Evolutionary conservation across 2,797 vertebrate species (phyloP).

Genomic region (Pangasius sanitwongsei): DNA sequence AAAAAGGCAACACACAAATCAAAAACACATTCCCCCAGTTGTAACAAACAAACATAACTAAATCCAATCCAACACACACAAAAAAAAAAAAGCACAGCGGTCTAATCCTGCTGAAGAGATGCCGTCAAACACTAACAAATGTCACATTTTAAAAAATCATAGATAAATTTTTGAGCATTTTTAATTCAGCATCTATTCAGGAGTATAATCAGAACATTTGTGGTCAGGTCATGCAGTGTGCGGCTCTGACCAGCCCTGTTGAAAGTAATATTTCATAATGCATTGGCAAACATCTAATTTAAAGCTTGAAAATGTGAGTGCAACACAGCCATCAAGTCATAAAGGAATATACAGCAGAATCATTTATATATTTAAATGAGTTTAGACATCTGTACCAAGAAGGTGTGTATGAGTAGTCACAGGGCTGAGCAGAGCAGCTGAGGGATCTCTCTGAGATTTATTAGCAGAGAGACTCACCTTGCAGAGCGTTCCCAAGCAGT

Average conservation of each 20-base stretch:
- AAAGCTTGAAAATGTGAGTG: background rate
- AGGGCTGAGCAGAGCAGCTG: constrained; percentile 30
- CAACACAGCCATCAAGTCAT: background rate
- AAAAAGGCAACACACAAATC: constrained; percentile 88
- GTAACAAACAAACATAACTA: constrained; percentile 41
- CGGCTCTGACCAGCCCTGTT: constrained; percentile 50
- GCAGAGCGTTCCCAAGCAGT: constrained; percentile 92
- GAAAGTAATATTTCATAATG: background rate
- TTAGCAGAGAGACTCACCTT: constrained; percentile 77
- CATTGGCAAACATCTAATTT: background rate
- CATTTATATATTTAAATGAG: background rate
- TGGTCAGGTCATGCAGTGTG: constrained; percentile 64
- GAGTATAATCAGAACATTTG: constrained; percentile 60
- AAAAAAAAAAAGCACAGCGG: constrained; percentile 25
- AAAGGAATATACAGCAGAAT: background rate
- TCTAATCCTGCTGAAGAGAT: constrained; percentile 58
- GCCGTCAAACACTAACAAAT: constrained; percentile 36
- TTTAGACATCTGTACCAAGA: background rate
- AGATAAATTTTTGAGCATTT: background rate
- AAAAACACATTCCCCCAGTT: constrained; percentile 80
- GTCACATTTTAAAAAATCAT: background rate
- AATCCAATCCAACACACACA: constrained; percentile 37
- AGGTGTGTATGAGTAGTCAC: background rate
- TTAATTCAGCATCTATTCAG: constrained; percentile 64
- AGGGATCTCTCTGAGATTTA: background rate